These are phyloP conservation scores for Drosophila mayri DNA, from an alignment of 1,140 invertebrate genomes.

Conservation along the genomic window DNA sequence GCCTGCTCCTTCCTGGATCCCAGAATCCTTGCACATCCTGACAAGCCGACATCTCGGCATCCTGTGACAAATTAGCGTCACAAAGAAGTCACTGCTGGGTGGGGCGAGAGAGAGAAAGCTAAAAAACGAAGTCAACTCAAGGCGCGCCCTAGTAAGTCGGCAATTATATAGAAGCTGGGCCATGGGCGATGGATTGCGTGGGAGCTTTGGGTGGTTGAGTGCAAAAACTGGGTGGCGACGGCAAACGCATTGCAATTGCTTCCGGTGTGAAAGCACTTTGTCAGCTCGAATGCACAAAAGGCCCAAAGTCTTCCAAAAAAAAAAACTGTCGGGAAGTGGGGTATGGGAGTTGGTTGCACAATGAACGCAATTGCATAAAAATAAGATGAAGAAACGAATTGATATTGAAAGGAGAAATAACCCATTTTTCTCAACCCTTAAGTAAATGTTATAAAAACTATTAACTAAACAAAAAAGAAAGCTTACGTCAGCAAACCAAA, in stretches of 20 bases:
- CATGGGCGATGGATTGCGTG: slow-evolving; percentile 2
- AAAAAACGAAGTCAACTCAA: slow-evolving; percentile 41
- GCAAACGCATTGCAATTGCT: slow-evolving; percentile 77
- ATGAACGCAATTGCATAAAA: slow-evolving; percentile 25
- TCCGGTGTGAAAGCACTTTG: slow-evolving; percentile 82
- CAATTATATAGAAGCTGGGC: slow-evolving; percentile 45
- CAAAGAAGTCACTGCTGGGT: slow-evolving; percentile 46
- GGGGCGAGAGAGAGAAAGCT: slow-evolving; percentile 1
- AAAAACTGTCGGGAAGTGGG: slow-evolving; percentile 9
- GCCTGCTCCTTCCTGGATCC: slow-evolving; percentile 14
- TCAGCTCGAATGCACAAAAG: slow-evolving; percentile 69
- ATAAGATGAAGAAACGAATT: slow-evolving; percentile 10
- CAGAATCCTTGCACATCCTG: slow-evolving; percentile 19
- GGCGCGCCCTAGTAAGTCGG: slow-evolving; percentile 46
- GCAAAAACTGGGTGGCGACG: slow-evolving; percentile 17
- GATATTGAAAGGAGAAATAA: background rate
- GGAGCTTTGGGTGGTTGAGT: slow-evolving; percentile 5
- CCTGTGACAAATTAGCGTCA: slow-evolving; percentile 79
- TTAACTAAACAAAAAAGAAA: background rate
- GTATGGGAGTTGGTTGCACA: slow-evolving; percentile 15
- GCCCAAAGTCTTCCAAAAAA: slow-evolving; percentile 10
- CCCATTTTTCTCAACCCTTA: background rate
- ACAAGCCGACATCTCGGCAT: slow-evolving; percentile 39
- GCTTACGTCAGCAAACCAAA: background rate
- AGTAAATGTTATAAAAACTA: background rate